Evolutionary conservation across 2,113 vertebrate genomes (phyloP), one percentile per base, ranked within the genome.

Genomic region (Cynoglossus semilaevis): DNA sequence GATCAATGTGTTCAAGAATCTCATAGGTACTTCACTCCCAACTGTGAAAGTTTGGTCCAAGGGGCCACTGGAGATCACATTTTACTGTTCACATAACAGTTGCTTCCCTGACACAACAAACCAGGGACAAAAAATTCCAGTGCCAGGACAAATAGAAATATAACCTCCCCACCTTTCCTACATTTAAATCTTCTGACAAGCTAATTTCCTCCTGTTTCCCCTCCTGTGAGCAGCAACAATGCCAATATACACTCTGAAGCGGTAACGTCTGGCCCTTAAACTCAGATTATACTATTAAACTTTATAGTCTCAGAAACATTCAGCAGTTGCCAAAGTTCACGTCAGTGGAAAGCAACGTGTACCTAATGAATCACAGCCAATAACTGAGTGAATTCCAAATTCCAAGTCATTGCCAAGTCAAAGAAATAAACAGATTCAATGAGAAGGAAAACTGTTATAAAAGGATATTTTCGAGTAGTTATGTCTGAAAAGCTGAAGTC

Each of bases 241-340:
- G 46, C 3, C 70, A 71, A 68, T 54, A 61, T 64, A 59, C 52
- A 51, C 19, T 66, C 70, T 55, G 49, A 76, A 72, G 34, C n/a
- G 15, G 36, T 60, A 64, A 71, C 67, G 77, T 54, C 60, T 72
- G 65, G 19, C 47, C 73, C 41, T 66, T 66, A 67, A 82, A 79
- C 80, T 81, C 63, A 76, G 73, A 82, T 78, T 80, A 80, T 64
- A 80, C 53, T 68, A 65, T 69, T 72, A 69, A 74, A 79, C 67
- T 70, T 58, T 58, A 70, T 65, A 66, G 63, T 51, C 49, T 16
- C 14, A 70, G 51, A 72, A 83, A 81, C 72, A 68, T 68, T 84
- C 50, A 70, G 79, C 64, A 58, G 70, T 2, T 74, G 65, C 67
- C 82, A 86, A 88, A 88, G 84, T 85, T 85, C 80, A 67, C 53